Evolutionary conservation across 2,888 invertebrate genomes (phyloP).

Genomic region (Blastobasis lacticolella): DNA sequence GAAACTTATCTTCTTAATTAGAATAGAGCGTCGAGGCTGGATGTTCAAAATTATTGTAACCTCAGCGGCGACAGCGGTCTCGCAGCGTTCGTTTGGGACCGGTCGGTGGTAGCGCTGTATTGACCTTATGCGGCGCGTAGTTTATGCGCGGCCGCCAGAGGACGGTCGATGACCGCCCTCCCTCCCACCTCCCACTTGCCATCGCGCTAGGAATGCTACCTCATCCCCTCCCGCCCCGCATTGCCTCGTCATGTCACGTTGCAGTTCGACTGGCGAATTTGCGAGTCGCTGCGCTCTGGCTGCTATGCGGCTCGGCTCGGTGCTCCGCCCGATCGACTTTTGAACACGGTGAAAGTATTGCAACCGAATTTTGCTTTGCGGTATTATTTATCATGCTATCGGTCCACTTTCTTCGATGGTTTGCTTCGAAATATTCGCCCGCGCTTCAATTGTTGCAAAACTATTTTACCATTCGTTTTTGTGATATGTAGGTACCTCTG

Average conservation of each 20-base stretch:
- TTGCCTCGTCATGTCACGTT: slow-evolving; percentile 56
- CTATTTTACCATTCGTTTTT: neutral
- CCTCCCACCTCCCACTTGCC: slow-evolving; percentile 32
- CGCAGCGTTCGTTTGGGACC: slow-evolving; percentile 19
- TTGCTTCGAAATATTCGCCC: slow-evolving; percentile 10
- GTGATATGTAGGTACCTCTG: no score
- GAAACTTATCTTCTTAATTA: no score
- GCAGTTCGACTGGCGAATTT: slow-evolving; percentile 65
- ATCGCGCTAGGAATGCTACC: slow-evolving; percentile 56
- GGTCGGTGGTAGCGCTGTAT: slow-evolving; percentile 26
- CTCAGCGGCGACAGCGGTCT: slow-evolving; percentile 4
- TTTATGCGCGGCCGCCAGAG: slow-evolving; percentile 64
- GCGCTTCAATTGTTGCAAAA: neutral
- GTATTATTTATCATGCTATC: slow-evolving; percentile 3
- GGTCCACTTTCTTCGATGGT: slow-evolving; percentile 23
- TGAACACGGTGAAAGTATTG: slow-evolving; percentile 36
- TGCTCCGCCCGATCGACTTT: slow-evolving; percentile 16
- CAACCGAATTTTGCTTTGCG: neutral
- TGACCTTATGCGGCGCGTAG: slow-evolving; percentile 72
- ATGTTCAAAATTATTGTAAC: neutral
- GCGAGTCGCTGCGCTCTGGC: slow-evolving; percentile 38
- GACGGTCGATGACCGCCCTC: slow-evolving; percentile 70
- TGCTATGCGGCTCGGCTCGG: slow-evolving; percentile 24
- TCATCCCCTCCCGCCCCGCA: slow-evolving; percentile 27
- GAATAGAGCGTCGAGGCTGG: neutral